Percentiles rank a stretch among this genome's conserved stretches.
phyloP scores from a whole-genome alignment of 2,113 vertebrate genomes.

The Rhinoderma darwinii region DNA sequence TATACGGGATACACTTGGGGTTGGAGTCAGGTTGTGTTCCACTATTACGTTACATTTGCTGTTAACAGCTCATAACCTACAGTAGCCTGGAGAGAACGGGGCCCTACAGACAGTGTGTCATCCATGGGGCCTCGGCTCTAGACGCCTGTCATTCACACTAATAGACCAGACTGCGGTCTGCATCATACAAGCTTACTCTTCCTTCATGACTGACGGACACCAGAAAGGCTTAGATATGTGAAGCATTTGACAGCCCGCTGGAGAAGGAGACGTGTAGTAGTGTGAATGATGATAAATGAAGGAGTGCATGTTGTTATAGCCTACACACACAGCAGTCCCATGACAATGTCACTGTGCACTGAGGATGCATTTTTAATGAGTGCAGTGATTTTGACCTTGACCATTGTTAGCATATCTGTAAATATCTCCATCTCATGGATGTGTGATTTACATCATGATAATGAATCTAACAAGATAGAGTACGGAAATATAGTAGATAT shows the following conservation, averaged over 20 bases:
- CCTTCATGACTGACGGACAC: slow-evolving; percentile 18
- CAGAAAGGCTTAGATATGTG: background rate
- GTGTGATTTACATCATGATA: background rate
- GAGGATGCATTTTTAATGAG: background rate
- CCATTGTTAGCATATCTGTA: background rate
- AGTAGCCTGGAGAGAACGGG: background rate
- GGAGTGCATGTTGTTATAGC: background rate
- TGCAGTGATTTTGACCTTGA: slow-evolving; percentile 24
- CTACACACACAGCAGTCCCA: background rate
- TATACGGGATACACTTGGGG: background rate
- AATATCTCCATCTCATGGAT: background rate
- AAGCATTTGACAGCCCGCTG: background rate
- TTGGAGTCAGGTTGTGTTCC: background rate
- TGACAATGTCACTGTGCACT: slow-evolving; percentile 7
- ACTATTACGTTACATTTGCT: background rate
- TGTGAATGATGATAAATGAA: background rate
- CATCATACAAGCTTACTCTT: background rate
- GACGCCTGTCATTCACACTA: slow-evolving; percentile 13
- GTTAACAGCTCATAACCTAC: background rate
- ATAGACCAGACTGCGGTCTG: background rate
- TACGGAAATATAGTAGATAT: background rate
- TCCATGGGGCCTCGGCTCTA: background rate
- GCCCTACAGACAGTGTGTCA: slow-evolving; percentile 6
- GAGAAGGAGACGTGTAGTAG: background rate
- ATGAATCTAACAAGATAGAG: background rate